Conservation (phyloP, 2,888 invertebrate species). For the Eristalis tenax region DNA sequence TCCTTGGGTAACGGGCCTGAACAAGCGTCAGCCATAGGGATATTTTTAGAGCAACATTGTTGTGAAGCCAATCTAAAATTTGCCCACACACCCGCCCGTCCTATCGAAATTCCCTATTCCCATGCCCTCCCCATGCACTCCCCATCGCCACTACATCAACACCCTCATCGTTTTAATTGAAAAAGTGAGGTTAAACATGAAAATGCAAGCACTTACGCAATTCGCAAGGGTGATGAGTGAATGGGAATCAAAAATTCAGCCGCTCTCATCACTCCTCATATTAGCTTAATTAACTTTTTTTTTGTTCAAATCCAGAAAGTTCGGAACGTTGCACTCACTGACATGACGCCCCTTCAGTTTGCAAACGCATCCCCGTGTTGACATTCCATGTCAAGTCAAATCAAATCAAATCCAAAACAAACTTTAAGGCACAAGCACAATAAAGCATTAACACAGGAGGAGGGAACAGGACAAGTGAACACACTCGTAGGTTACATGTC, state of each 20-base stretch:
- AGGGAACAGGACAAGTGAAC: conserved; percentile 37
- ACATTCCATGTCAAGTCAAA: conserved; percentile 52
- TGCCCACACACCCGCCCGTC: too few species aligned
- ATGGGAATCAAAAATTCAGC: neutral
- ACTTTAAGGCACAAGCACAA: conserved; percentile 13
- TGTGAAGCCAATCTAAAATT: too few species aligned
- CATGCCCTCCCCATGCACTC: neutral
- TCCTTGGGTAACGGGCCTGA: too few species aligned
- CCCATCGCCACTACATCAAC: neutral
- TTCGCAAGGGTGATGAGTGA: neutral
- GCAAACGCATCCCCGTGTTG: conserved; percentile 26
- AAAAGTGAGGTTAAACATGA: neutral
- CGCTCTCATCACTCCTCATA: neutral
- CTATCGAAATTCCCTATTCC: neutral
- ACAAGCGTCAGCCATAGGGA: too few species aligned
- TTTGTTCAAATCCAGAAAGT: neutral
- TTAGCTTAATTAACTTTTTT: neutral
- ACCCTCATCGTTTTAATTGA: neutral
- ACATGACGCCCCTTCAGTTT: neutral
- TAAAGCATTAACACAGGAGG: neutral
- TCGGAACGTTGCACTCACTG: neutral
- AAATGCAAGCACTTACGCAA: neutral
- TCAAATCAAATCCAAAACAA: conserved; percentile 54
- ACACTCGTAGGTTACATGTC: conserved; percentile 50
- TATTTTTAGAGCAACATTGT: too few species aligned